Conservation (phyloP, 1,140 invertebrate species). For the Caenorhabditis tropicalis region DNA sequence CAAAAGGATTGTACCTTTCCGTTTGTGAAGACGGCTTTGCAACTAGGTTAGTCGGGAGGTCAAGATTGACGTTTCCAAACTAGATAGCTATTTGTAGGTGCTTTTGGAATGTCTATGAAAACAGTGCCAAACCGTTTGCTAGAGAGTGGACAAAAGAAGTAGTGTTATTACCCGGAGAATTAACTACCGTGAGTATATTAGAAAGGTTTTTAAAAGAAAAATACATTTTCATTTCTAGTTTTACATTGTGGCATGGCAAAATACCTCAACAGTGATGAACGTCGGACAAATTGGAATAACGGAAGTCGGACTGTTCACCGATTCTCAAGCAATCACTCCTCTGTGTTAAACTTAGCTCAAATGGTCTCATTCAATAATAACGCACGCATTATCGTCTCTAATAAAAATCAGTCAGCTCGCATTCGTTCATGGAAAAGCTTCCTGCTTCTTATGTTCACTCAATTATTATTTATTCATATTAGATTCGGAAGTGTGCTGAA, state of each 20-base stretch:
- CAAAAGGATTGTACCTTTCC: slow-evolving; percentile 47
- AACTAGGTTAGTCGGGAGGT: slow-evolving; percentile 20
- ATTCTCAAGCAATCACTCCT: slow-evolving; percentile 42
- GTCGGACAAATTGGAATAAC: slow-evolving; percentile 58
- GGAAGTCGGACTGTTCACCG: slow-evolving; percentile 45
- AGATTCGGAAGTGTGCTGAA: slow-evolving; percentile 6
- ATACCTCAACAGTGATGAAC: slow-evolving; percentile 36
- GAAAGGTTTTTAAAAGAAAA: neutral
- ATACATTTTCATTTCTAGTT: slow-evolving; percentile 31
- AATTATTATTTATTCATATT: slow-evolving; percentile 35
- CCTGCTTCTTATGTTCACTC: neutral
- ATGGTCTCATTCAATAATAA: neutral
- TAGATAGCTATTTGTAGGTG: slow-evolving; percentile 26
- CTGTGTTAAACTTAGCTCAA: slow-evolving; percentile 14
- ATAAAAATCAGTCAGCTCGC: neutral
- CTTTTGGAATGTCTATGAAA: slow-evolving; percentile 53
- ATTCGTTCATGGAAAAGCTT: neutral
- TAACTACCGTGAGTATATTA: slow-evolving; percentile 45
- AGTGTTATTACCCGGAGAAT: slow-evolving; percentile 19
- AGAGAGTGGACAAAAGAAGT: slow-evolving; percentile 54
- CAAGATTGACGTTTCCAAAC: neutral
- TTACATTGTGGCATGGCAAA: slow-evolving; percentile 53
- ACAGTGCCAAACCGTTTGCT: slow-evolving; percentile 44
- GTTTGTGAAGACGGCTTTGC: slow-evolving; percentile 48
- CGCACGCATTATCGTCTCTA: neutral